Evolutionary conservation across 2,888 invertebrate species (phyloP), one percentile per base, ranked within the genome.

Genomic region (Coecobrya sp.): DNA sequence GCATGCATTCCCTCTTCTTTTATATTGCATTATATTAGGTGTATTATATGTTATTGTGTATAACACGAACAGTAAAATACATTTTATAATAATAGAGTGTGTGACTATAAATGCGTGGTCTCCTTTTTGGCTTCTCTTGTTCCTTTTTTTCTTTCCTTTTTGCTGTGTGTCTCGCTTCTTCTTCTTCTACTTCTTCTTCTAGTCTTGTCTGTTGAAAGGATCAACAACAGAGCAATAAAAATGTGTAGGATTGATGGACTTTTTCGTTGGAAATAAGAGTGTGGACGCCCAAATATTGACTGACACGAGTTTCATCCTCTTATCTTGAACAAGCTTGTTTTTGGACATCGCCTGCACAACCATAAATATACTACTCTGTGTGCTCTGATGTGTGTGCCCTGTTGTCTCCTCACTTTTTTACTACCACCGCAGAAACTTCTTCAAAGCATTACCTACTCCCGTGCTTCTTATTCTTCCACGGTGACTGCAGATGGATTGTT

Each of bases 161-260:
- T 79, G 49, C 84, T 49, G 27, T 90, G 62, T 89, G 36, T 73
- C 16, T n/a, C n/a, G n/a, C n/a, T n/a, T n/a, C n/a, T n/a, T n/a
- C n/a, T n/a, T n/a, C n/a, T n/a, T n/a, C n/a, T n/a, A n/a, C n/a
- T 59, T 19, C 22, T 22, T 16, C 79, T 79, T 30, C 19, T 76
- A 45, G 55, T 81, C 82, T 91, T 91, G 81, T 87, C 87, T 86
- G 82, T 59, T 82, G 87, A 91, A 91, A 92, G 84, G 87, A 92
- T 91, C 91, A 91, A 91, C 91, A 91, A 91, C 91, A 92, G 87
- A 91, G 87, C 91, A 92, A 88, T 92, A 92, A 92, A 91, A 92
- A 70, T 92, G 91, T 87, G 87, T 92, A 84, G 87, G 91, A 92
- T 92, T 87, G 91, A 92, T 92, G 91, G 87, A 87, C 73, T 92